Evolutionary conservation across 2,888 invertebrate genomes (phyloP).

Genomic region (Rotaria socialis): DNA sequence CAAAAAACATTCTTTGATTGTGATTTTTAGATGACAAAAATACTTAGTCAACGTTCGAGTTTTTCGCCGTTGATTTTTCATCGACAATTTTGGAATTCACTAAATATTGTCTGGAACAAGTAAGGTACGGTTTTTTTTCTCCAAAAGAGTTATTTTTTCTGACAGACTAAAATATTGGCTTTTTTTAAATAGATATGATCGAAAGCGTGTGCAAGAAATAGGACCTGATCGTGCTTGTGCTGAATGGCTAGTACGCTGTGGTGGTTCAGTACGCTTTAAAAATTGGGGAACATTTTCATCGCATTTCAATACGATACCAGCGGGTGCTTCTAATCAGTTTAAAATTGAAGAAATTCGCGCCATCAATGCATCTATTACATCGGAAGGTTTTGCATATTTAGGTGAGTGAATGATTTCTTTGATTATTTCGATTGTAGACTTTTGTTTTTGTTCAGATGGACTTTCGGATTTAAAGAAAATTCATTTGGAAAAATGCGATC

Average conservation of each 20-base stretch:
- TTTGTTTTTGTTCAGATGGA: slow-evolving; percentile 62
- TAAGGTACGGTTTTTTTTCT: not conserved
- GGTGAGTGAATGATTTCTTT: slow-evolving; percentile 58
- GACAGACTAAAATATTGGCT: too few species aligned
- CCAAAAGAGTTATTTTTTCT: too few species aligned
- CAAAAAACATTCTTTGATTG: not conserved
- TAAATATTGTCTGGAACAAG: slow-evolving; percentile 46
- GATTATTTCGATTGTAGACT: not conserved
- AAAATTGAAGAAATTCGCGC: slow-evolving; percentile 74
- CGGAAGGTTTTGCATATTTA: slow-evolving; percentile 77
- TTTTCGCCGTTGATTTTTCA: not conserved
- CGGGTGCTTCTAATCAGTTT: slow-evolving; percentile 60
- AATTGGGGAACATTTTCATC: slow-evolving; percentile 61
- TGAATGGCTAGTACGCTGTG: slow-evolving; percentile 88
- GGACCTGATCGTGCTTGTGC: slow-evolving; percentile 87
- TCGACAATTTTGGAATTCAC: slow-evolving; percentile 45
- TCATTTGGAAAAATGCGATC: slow-evolving; percentile 70
- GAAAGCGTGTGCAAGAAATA: slow-evolving; percentile 67
- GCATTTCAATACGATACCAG: slow-evolving; percentile 74
- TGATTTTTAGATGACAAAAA: not conserved
- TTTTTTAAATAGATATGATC: slow-evolving; percentile 64
- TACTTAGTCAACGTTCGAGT: not conserved
- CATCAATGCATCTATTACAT: slow-evolving; percentile 73
- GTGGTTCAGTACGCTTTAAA: slow-evolving; percentile 74
- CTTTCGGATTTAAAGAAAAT: slow-evolving; percentile 71